These are phyloP conservation scores for Ia io DNA, from an alignment of 2,113 vertebrate species.

Conservation along the genomic window DNA sequence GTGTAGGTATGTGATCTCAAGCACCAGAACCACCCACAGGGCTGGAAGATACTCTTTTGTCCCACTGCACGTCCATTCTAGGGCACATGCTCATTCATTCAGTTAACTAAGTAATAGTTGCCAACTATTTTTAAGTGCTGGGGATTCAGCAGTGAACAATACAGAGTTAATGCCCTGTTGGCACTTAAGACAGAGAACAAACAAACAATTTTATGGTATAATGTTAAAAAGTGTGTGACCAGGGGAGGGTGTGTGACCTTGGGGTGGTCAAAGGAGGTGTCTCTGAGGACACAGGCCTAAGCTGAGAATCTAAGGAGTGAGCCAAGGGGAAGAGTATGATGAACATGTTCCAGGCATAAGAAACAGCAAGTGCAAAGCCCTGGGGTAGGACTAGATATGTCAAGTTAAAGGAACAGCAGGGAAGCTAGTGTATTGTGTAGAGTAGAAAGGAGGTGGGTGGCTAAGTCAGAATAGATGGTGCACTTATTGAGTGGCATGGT, in stretches of 20 bases:
- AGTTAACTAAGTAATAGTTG: neutral
- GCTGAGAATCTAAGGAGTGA: neutral
- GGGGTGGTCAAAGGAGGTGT: neutral
- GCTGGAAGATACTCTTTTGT: neutral
- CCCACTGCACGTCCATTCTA: neutral
- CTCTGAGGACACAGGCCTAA: neutral
- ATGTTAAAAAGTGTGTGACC: neutral
- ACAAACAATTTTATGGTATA: neutral
- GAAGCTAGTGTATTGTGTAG: neutral
- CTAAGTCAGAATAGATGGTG: neutral
- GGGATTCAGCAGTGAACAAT: neutral
- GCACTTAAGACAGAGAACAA: neutral
- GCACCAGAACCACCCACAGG: neutral
- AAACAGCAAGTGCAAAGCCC: neutral
- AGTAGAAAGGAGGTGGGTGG: too few relatives aligned
- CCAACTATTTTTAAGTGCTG: neutral
- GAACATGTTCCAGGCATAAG: neutral
- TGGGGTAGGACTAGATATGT: neutral
- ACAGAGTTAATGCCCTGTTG: neutral
- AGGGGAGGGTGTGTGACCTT: neutral
- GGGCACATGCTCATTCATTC: neutral
- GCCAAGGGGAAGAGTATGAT: neutral
- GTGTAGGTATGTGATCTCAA: neutral
- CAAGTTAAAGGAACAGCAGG: neutral
- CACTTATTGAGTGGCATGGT: rapidly evolving